Percentiles rank a stretch among this genome's conserved stretches.
Evolutionary conservation across 2,797 vertebrate genomes (phyloP).

Genomic region (Acestrorhynchus altus): DNA sequence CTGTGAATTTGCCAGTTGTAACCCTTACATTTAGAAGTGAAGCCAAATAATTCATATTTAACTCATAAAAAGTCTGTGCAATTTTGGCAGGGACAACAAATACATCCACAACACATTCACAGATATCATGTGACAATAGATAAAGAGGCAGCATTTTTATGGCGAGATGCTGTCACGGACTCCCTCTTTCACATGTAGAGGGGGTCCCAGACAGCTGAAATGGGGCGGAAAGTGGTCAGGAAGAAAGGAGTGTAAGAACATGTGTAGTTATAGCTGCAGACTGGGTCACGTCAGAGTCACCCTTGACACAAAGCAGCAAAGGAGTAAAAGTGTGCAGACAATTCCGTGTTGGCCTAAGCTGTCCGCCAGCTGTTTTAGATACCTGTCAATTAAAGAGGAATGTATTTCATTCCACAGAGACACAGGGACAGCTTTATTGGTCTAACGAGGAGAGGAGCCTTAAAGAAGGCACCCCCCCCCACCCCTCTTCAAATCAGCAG

Average conservation of each 20-base stretch:
- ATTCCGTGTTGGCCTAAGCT: conserved; percentile 74
- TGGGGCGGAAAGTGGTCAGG: conserved; percentile 77
- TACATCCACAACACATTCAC: conserved; percentile 56
- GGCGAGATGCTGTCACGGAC: conserved; percentile 35
- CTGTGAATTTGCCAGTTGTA: too few species aligned
- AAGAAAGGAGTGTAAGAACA: conserved; percentile 70
- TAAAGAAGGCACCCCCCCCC: conserved; percentile 61
- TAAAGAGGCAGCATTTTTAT: conserved; percentile 18
- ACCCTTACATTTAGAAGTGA: too few species aligned
- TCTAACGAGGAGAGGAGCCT: conserved; percentile 62
- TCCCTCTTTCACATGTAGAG: conserved; percentile 59
- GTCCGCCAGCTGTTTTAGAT: conserved; percentile 80
- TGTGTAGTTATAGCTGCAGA: conserved; percentile 68
- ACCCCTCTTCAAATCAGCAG: conserved; percentile 54
- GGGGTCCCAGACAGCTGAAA: conserved; percentile 77
- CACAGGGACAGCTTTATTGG: conserved; percentile 75
- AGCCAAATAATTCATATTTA: too few species aligned
- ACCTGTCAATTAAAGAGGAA: conserved; percentile 79
- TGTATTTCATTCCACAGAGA: conserved; percentile 72
- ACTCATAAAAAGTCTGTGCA: too few species aligned
- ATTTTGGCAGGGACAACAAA: too few species aligned
- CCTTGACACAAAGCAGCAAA: conserved; percentile 69
- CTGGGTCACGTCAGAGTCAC: conserved; percentile 81
- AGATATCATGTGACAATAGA: conserved; percentile 57
- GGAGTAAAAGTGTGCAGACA: conserved; percentile 74